Evolutionary conservation across 2,888 invertebrate species (phyloP).

Genomic region (Amorpha juglandis): DNA sequence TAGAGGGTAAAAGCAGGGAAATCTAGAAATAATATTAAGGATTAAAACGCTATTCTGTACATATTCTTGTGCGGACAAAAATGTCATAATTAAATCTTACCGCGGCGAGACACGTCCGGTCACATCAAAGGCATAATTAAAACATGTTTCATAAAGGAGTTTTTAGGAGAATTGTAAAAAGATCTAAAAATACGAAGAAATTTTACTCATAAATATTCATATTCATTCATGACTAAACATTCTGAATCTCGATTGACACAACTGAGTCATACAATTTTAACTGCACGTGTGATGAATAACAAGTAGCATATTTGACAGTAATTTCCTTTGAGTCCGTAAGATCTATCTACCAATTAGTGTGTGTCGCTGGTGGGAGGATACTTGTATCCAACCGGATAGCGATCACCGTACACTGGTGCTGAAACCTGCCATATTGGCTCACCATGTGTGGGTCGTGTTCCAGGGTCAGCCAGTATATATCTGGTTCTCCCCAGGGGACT

Average conservation of each 20-base stretch:
- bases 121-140: conserved; percentile 6
- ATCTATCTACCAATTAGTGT: no score
- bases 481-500: no score
- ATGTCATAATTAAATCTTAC: not conserved
- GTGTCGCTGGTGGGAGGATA: no score
- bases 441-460: no score
- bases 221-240: not conserved
- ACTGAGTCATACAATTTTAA: not conserved
- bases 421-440: no score
- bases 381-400: no score
- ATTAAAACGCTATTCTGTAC: not conserved
- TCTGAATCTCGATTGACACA: not conserved
- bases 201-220: not conserved
- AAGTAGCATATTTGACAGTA: not conserved
- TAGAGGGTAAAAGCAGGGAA: no score
- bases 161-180: not conserved
- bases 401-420: no score
- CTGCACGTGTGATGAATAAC: not conserved
- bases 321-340: not conserved
- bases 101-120: not conserved
- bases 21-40: no score
- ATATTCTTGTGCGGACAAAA: not conserved
- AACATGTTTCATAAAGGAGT: conserved; percentile 6
- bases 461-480: no score
- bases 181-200: not conserved